Evolutionary conservation across 1,140 invertebrate species (phyloP).

Genomic region (Drosophila willistoni): DNA sequence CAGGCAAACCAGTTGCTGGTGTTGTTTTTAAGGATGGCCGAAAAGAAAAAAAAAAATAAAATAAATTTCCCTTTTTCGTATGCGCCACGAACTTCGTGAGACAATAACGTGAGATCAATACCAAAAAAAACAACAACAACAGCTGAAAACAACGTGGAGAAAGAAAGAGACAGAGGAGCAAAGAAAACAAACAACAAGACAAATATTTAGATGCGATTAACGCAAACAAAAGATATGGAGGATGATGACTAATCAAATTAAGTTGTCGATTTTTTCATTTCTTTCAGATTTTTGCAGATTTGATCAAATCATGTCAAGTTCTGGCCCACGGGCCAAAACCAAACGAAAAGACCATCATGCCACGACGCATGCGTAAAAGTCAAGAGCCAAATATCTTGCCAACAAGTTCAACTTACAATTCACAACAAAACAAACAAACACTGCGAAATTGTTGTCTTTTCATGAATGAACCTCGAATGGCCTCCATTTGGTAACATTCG

Average conservation of each 20-base stretch:
- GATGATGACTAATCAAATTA: slow-evolving; percentile 56
- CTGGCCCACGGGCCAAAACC: slow-evolving; percentile 14
- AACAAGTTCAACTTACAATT: slow-evolving; percentile 7
- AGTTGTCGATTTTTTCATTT: slow-evolving; percentile 13
- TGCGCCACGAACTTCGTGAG: slow-evolving; percentile 63
- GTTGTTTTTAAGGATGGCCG: slow-evolving; percentile 42
- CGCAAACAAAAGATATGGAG: slow-evolving; percentile 27
- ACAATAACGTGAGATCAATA: slow-evolving; percentile 74
- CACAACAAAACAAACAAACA: not conserved
- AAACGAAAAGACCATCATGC: not conserved
- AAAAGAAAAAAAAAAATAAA: slow-evolving; percentile 36
- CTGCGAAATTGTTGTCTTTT: slow-evolving; percentile 32
- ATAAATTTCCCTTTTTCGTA: slow-evolving; percentile 69
- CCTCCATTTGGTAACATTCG: slow-evolving; percentile 35
- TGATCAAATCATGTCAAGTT: slow-evolving; percentile 37
- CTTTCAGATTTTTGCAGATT: not conserved
- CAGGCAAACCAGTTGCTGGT: slow-evolving; percentile 68
- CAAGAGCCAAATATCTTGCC: not conserved
- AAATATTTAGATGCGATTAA: slow-evolving; percentile 40
- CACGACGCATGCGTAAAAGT: slow-evolving; percentile 38
- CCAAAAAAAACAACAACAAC: slow-evolving; percentile 44
- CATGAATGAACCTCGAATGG: slow-evolving; percentile 44
- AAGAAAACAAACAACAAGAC: slow-evolving; percentile 23
- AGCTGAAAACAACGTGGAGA: not conserved
- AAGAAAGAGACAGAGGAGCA: slow-evolving; percentile 9